Evolutionary conservation across 2,113 vertebrate genomes (phyloP).

Genomic region (Saguinus midas): DNA sequence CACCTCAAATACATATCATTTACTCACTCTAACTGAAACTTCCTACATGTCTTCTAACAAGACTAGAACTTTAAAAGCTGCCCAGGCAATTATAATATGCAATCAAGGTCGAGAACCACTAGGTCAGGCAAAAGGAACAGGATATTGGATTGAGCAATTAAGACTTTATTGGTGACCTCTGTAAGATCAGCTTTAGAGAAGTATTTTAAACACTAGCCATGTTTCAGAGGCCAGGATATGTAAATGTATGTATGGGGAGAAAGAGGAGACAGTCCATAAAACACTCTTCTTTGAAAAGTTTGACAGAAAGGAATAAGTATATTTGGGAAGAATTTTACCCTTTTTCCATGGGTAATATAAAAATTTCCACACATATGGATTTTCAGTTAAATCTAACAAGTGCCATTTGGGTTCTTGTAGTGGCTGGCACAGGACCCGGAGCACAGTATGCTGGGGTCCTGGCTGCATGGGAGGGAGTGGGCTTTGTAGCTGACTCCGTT

Average conservation of each 20-base stretch:
- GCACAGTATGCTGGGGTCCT: too few relatives aligned
- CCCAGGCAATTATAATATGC: background rate
- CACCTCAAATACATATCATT: background rate
- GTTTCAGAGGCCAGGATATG: background rate
- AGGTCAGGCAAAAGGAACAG: background rate
- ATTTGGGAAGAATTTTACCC: background rate
- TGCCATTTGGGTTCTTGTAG: background rate
- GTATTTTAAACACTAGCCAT: background rate
- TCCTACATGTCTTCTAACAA: background rate
- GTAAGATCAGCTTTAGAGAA: background rate
- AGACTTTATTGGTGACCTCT: background rate
- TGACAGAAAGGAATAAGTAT: background rate
- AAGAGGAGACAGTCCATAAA: background rate
- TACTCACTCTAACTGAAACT: background rate
- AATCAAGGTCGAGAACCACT: background rate
- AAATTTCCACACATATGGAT: background rate
- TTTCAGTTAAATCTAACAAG: background rate
- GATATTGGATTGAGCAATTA: background rate
- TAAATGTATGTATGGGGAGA: background rate
- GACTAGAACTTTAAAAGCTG: background rate
- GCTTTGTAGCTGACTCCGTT: background rate
- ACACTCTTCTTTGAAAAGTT: background rate
- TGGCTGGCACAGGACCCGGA: background rate
- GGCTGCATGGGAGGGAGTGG: background rate
- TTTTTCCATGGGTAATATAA: background rate